Evolutionary conservation across 1,140 invertebrate genomes (phyloP), one percentile per base, ranked within the genome.

Genomic region (Ylistrum balloti): DNA sequence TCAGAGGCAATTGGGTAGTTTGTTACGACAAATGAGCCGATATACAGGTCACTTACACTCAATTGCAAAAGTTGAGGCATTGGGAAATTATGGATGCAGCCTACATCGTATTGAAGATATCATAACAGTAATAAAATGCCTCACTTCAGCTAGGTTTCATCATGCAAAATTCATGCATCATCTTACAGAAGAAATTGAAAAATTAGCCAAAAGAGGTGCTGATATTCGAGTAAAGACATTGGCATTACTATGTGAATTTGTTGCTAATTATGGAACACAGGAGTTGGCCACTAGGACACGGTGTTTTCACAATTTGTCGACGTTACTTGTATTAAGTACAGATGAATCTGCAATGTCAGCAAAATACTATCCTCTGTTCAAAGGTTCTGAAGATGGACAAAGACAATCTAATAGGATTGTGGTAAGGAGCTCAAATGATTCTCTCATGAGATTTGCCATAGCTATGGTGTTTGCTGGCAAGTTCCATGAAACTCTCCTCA

Each of bases 271-370:
- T 74, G 56, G n/a, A 74, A 28, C 28, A 28, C 1, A 74, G 7
- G 56, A 74, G 28, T 74, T n/a, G 11, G n/a, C n/a, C n/a, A 74
- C 56, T 28, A 2, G 11, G 2, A 74, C 5, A 28, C 22, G 11
- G n/a, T 74, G 56, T 74, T 74, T 74, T 74, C 22, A 74, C 56
- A 74, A 74, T 74, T 74, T 74, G 28, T 28, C n/a, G 28, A 74
- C 9, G 28, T 74, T 74, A 74, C 28, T 28, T 74, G 56, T 28
- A 17, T 74, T 74, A 28, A 74, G 56, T 74, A 28, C 56, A 28
- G 56, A 17, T 3, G n/a, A 28, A 28, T 22, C 56, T 74, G 22
- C 56, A 74, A 74, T 74, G 56, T 74, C 56, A 17, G n/a, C 22
- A 74, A n/a, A 74, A 7, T n/a, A 74, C 11, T 74, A 5, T 74